Conservation (phyloP, 2,888 invertebrate genomes). For the Conomelus anceps region DNA sequence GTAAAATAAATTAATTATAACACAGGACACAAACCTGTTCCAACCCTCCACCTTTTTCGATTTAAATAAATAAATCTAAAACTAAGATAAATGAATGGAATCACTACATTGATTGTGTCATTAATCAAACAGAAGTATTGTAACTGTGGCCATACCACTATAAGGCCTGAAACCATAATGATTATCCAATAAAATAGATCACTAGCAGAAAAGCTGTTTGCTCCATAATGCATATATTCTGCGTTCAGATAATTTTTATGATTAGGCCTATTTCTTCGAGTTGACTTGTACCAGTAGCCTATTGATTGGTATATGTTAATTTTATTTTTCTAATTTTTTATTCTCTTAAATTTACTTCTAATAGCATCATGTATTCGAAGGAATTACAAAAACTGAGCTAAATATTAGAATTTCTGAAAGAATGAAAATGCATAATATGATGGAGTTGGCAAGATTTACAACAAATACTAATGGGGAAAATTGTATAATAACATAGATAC, state of each 20-base stretch:
- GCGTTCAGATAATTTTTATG: too few species aligned
- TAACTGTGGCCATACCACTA: neutral
- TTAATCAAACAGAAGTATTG: neutral
- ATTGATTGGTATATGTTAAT: neutral
- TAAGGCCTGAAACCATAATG: neutral
- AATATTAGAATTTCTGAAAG: neutral
- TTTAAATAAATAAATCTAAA: neutral
- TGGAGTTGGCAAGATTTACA: neutral
- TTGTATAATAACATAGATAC: neutral
- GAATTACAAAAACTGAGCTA: neutral
- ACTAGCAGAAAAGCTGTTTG: neutral
- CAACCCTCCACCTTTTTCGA: neutral
- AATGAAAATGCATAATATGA: neutral
- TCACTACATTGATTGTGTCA: neutral
- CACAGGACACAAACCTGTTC: neutral
- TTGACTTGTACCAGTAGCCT: neutral
- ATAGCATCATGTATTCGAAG: neutral
- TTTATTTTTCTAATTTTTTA: neutral
- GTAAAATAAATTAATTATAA: neutral
- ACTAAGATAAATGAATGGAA: neutral
- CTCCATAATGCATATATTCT: too few species aligned
- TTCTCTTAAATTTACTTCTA: neutral
- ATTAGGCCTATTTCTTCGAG: neutral
- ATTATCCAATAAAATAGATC: neutral
- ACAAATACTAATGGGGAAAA: neutral